A percentile compares a stretch with the other conserved stretches of the same genome.
phyloP scores from a whole-genome alignment of 2,888 invertebrate genomes.

The Phanerotoma sp. region DNA sequence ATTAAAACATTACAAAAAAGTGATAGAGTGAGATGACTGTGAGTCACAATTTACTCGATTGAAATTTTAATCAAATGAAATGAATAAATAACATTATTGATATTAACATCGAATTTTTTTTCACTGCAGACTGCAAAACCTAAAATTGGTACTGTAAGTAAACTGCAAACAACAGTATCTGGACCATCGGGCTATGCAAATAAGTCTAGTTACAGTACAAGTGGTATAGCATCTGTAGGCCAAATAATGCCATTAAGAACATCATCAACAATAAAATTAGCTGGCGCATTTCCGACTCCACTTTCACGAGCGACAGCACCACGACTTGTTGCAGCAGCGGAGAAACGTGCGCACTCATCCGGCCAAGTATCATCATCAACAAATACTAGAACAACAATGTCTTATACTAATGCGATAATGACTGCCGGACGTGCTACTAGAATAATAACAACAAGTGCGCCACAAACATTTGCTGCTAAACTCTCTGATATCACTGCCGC shows the following conservation, averaged over 20 bases:
- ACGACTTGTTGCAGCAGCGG: constrained; percentile 61
- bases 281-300: constrained; percentile 50
- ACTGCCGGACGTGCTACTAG: constrained; percentile 59
- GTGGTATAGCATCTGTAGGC: constrained; percentile 43
- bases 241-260: constrained; percentile 53
- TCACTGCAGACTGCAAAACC: constrained; percentile 50
- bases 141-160: constrained; percentile 49
- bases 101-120: too few relatives aligned
- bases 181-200: constrained; percentile 25
- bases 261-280: constrained; percentile 49
- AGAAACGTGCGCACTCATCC: constrained; percentile 58
- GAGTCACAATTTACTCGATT: too few relatives aligned
- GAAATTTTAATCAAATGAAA: background rate
- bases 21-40: too few relatives aligned
- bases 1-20: too few relatives aligned
- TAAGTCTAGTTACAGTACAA: constrained; percentile 33
- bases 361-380: constrained; percentile 56
- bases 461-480: constrained; percentile 75
- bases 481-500: constrained; percentile 63
- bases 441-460: constrained; percentile 62
- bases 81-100: too few relatives aligned
- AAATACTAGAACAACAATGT: constrained; percentile 63
- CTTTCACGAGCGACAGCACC: constrained; percentile 58
- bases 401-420: constrained; percentile 63
- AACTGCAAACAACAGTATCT: constrained; percentile 42